Evolutionary conservation across 2,113 vertebrate genomes (phyloP), one percentile per base, ranked within the genome.

Genomic region (Rhineura floridana): DNA sequence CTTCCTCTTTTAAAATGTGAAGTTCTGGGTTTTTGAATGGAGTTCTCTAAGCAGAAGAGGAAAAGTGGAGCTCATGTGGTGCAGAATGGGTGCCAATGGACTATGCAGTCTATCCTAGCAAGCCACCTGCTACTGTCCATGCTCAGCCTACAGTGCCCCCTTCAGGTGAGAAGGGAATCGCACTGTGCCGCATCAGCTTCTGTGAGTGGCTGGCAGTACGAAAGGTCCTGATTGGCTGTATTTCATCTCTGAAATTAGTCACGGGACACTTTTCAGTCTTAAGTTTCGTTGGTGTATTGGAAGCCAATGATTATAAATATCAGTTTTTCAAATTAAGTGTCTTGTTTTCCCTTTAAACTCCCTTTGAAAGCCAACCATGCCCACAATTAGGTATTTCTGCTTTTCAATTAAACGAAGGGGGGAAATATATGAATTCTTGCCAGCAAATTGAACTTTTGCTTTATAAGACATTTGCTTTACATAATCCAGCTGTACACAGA

Each of bases 1-100:
- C 72, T 65, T 65, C 19, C 82, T 76, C 28, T 50, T 79, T 69
- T 39, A 52, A 55, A 80, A 48, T 1, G 5, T 0, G 6, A 30
- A 30, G 48, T 2, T 48, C 1, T 0, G 1, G 12, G 0, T 33
- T 48, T 55, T 6, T 36, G 42, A 6, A 63, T 19, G 13, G 69
- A 33, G 25, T 48, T 75, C 50, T 44, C 42, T 9, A 63, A 30
- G 30, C 23, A 48, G n/a, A 36, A 63, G 30, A 63, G 52, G 39
- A 19, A 13, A 50, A 82, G 36, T 23, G 6, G 48, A 86, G 30
- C 59, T 46, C n/a, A 13, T 10, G 21, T 28, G 65, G 11, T 1
- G 15, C 13, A 13, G 70, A 63, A 62, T 2, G 3, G 9, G 3
- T 42, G 42, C 28, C 65, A 17, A 70, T 67, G 44, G 25, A 69